Evolutionary conservation across 2,888 invertebrate species (phyloP).

Genomic region (Electrophaes corylata): DNA sequence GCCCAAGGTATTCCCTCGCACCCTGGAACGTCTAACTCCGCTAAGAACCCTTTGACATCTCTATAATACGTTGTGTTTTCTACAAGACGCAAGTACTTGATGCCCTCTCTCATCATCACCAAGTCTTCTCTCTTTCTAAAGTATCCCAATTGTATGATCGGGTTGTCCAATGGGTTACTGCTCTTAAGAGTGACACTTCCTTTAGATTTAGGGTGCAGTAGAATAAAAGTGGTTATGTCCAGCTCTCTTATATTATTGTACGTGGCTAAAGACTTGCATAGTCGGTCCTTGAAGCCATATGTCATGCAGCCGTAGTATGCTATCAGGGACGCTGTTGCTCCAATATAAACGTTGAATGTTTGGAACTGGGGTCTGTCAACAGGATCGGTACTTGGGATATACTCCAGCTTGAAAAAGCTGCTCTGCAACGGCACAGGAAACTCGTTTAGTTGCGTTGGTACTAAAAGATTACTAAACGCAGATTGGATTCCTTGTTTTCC

Average conservation of each 20-base stretch:
- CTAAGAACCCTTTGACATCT: slow-evolving; percentile 52
- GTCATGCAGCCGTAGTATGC: slow-evolving; percentile 51
- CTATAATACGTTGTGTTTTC: slow-evolving; percentile 60
- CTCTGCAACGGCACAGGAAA: slow-evolving; percentile 61
- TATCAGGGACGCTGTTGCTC: slow-evolving; percentile 57
- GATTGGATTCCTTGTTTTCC: slow-evolving; percentile 55
- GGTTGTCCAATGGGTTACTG: slow-evolving; percentile 60
- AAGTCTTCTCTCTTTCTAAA: slow-evolving; percentile 60
- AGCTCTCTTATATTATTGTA: slow-evolving; percentile 58
- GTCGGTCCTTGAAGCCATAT: slow-evolving; percentile 43
- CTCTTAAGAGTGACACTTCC: slow-evolving; percentile 63
- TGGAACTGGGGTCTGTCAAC: slow-evolving; percentile 62
- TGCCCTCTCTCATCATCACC: slow-evolving; percentile 49
- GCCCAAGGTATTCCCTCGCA: slow-evolving; percentile 79
- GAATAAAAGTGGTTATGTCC: slow-evolving; percentile 49
- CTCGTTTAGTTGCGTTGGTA: slow-evolving; percentile 46
- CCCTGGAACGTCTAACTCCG: slow-evolving; percentile 67
- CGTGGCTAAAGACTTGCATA: slow-evolving; percentile 55
- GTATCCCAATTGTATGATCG: slow-evolving; percentile 63
- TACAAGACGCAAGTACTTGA: slow-evolving; percentile 57
- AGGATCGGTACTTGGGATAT: slow-evolving; percentile 27
- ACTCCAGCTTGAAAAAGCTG: slow-evolving; percentile 57
- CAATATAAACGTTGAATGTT: slow-evolving; percentile 62
- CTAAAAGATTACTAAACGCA: slow-evolving; percentile 59
- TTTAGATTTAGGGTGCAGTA: slow-evolving; percentile 66